A percentile compares a stretch with the other conserved stretches of the same genome.
phyloP scores from a whole-genome alignment of 2,888 invertebrate genomes.

The Agonum fuliginosum region DNA sequence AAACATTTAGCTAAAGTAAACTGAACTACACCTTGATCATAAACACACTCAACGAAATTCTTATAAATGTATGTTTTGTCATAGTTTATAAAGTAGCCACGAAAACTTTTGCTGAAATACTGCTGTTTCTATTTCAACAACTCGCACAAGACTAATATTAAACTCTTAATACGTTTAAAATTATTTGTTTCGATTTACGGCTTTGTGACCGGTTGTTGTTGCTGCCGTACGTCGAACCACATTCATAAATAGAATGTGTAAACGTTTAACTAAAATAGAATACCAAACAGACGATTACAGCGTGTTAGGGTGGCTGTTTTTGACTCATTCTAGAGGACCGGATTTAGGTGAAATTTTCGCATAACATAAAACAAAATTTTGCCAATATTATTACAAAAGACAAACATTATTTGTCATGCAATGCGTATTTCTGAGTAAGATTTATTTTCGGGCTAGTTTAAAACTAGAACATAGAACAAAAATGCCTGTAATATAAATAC shows the following conservation, averaged over 20 bases:
- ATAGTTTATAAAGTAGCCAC: not conserved
- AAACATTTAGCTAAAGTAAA: conserved; percentile 66
- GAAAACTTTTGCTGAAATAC: not conserved
- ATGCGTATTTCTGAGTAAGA: too few relatives aligned
- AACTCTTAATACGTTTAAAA: conserved; percentile 8
- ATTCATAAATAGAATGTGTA: conserved; percentile 45
- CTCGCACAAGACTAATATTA: conserved; percentile 12
- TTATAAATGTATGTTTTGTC: not conserved
- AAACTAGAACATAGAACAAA: too few relatives aligned
- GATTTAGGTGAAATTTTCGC: conserved; percentile 29
- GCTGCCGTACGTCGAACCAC: conserved; percentile 41
- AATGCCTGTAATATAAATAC: too few relatives aligned
- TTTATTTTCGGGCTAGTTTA: too few relatives aligned
- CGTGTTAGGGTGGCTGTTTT: conserved; percentile 29
- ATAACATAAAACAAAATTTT: too few relatives aligned
- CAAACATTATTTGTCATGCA: too few relatives aligned
- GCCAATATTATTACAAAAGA: too few relatives aligned
- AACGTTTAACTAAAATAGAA: conserved; percentile 51
- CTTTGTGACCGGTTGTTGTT: conserved; percentile 29
- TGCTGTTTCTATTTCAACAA: conserved; percentile 4
- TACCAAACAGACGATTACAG: conserved; percentile 41
- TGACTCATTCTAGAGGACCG: conserved; percentile 12
- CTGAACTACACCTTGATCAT: not conserved
- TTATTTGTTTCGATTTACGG: conserved; percentile 18
- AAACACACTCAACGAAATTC: not conserved